Evolutionary conservation across 2,797 vertebrate species (phyloP).

Genomic region (Anguilla anguilla): DNA sequence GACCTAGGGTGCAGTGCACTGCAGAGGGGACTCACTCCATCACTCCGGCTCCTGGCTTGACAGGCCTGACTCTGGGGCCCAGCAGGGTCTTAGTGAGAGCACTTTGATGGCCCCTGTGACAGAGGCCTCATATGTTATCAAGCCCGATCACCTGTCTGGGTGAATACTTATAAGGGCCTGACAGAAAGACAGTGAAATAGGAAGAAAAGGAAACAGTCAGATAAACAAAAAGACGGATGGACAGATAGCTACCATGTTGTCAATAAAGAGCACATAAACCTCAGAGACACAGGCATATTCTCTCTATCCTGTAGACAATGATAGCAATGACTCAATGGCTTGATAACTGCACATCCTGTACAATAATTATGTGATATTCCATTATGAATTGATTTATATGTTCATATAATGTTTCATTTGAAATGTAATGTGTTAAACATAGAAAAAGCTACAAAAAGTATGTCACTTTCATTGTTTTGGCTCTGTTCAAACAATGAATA

Average conservation of each 20-base stretch:
- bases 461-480: too few relatives aligned
- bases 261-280: background rate
- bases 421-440: too few relatives aligned
- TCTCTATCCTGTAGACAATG: background rate
- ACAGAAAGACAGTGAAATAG: slow-evolving; percentile 42
- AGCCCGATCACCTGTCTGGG: slow-evolving; percentile 76
- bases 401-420: background rate
- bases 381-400: background rate
- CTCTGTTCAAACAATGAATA: too few relatives aligned
- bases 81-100: slow-evolving; percentile 67
- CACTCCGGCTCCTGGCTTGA: slow-evolving; percentile 74
- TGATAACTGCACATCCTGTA: background rate
- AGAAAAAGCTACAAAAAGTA: too few relatives aligned
- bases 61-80: slow-evolving; percentile 71
- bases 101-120: slow-evolving; percentile 70
- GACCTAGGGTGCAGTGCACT: slow-evolving; percentile 72
- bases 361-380: background rate
- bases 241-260: background rate
- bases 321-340: background rate
- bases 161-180: slow-evolving; percentile 71
- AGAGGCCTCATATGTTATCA: slow-evolving; percentile 77
- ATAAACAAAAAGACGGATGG: background rate
- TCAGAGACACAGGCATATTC: background rate
- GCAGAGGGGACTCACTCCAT: slow-evolving; percentile 76
- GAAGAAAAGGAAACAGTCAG: background rate